These are phyloP conservation scores for Edolisoma coerulescens DNA, from an alignment of 2,113 vertebrate species.

Conservation along the genomic window DNA sequence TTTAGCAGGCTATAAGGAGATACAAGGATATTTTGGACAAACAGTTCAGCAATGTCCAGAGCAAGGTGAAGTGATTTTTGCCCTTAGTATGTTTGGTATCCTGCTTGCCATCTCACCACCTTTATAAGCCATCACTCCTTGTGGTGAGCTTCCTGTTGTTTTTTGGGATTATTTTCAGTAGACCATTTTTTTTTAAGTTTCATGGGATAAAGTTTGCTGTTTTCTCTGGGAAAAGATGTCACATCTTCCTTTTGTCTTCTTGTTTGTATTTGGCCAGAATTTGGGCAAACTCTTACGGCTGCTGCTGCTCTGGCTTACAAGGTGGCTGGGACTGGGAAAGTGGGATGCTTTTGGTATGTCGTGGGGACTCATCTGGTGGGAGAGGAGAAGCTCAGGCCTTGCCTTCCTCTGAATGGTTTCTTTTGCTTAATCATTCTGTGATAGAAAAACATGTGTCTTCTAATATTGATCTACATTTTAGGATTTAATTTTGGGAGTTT, in stretches of 20 bases:
- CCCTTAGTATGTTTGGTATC: neutral
- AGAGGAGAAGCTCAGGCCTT: neutral
- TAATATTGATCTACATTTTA: neutral
- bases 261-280: neutral
- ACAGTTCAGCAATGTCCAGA: neutral
- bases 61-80: neutral
- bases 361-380: fast-evolving
- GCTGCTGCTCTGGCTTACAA: neutral
- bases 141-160: neutral
- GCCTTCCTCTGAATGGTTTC: neutral
- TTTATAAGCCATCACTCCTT: neutral
- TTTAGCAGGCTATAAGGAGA: neutral
- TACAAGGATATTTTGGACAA: neutral
- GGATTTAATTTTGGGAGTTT: neutral
- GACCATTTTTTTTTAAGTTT: neutral
- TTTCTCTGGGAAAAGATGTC: neutral
- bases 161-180: neutral
- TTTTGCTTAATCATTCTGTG: neutral
- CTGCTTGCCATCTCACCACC: neutral
- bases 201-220: neutral
- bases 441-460: neutral
- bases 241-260: neutral
- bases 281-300: neutral
- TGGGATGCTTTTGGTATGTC: neutral
- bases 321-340: neutral